Conservation (phyloP, 2,797 vertebrate genomes). For the Xyrichtys novacula region DNA sequence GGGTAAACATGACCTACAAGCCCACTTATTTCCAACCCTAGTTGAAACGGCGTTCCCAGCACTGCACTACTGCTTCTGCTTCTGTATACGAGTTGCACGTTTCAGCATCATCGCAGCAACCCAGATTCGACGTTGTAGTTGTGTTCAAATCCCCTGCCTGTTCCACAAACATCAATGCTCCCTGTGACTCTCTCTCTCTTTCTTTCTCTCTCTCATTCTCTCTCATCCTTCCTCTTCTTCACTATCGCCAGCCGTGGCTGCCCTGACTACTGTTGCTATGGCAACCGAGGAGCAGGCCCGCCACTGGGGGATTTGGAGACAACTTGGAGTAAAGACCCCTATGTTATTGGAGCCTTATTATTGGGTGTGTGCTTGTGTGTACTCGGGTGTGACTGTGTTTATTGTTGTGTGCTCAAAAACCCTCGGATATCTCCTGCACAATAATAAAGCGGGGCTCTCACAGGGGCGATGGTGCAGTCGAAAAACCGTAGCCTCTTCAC, state of each 20-base stretch:
- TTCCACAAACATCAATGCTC: constrained; percentile 70
- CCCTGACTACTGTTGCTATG: constrained; percentile 78
- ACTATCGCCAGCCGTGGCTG: constrained; percentile 60
- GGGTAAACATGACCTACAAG: constrained; percentile 80
- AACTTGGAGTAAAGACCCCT: constrained; percentile 77
- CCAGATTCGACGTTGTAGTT: constrained; percentile 62
- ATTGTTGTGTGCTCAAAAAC: constrained; percentile 46
- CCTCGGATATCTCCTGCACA: constrained; percentile 44
- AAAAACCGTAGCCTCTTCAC: constrained; percentile 18
- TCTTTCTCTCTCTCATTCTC: constrained; percentile 19
- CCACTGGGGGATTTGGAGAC: constrained; percentile 75
- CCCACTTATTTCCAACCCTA: constrained; percentile 75
- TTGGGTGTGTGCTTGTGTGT: constrained; percentile 60
- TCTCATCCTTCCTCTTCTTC: constrained; percentile 63
- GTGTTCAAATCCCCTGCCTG: constrained; percentile 68
- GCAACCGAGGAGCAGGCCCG: constrained; percentile 72
- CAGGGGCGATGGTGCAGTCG: constrained; percentile 10
- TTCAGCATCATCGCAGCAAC: constrained; percentile 55
- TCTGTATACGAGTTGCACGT: constrained; percentile 26
- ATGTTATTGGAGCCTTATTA: constrained; percentile 77
- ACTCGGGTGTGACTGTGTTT: constrained; percentile 56
- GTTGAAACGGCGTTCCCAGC: constrained; percentile 57
- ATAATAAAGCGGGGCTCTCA: constrained; percentile 51
- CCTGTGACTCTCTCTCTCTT: constrained; percentile 39
- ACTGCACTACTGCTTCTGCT: constrained; percentile 36